A percentile compares a stretch with the other conserved stretches of the same genome.
Evolutionary conservation across 1,140 invertebrate species (phyloP).

Genomic region (Cheumatopsyche charites): DNA sequence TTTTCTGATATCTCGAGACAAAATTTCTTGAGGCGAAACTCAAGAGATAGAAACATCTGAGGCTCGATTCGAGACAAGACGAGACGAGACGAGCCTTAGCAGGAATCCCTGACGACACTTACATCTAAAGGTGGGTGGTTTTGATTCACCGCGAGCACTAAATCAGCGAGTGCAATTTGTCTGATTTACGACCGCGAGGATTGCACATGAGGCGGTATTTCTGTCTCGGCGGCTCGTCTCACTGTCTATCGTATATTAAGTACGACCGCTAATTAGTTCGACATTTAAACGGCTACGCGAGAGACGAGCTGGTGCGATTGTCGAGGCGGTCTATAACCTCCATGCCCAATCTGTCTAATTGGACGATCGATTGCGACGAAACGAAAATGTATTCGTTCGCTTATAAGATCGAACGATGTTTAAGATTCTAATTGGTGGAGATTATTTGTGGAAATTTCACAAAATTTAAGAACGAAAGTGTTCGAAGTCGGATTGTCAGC

Average conservation of each 20-base stretch:
- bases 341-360: conserved; percentile 14
- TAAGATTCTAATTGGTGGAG: not conserved
- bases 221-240: not conserved
- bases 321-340: not conserved
- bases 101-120: not conserved
- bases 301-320: not conserved
- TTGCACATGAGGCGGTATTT: conserved; percentile 26
- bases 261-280: conserved; percentile 39
- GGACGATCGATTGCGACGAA: conserved; percentile 8
- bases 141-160: conserved; percentile 12
- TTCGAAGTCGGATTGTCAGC: not conserved
- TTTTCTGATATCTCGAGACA: no score
- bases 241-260: conserved; percentile 7
- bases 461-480: not conserved
- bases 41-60: no score
- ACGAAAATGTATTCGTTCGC: not conserved
- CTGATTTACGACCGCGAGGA: conserved; percentile 27
- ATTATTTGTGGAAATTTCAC: not conserved
- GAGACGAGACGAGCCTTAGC: not conserved
- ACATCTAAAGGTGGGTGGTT: no score
- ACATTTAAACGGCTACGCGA: conserved; percentile 33
- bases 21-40: no score
- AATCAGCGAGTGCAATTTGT: conserved; percentile 32
- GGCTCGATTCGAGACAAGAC: no score
- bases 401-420: not conserved